phyloP scores from a whole-genome alignment of 2,888 invertebrate species.

The Marasmarcha lunaedactyla region DNA sequence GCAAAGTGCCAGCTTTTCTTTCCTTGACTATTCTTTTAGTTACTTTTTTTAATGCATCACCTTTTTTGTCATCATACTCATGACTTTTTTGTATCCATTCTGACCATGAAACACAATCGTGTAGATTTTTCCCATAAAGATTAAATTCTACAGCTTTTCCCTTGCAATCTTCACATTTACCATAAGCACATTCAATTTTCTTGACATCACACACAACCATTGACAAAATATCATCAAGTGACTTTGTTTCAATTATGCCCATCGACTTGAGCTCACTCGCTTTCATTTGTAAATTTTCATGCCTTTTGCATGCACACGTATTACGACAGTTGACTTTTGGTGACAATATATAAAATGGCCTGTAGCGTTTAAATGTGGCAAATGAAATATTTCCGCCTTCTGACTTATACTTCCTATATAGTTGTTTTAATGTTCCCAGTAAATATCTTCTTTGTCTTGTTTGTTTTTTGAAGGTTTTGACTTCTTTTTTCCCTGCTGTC shows the following conservation, averaged over 20 bases:
- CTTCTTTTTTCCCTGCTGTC: slow-evolving; percentile 12
- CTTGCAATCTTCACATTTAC: slow-evolving; percentile 5
- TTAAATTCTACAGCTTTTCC: slow-evolving; percentile 1
- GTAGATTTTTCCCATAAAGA: slow-evolving; percentile 2
- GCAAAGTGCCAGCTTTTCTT: slow-evolving; percentile 4
- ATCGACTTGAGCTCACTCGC: slow-evolving; percentile 5
- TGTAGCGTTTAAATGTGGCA: slow-evolving; percentile 12
- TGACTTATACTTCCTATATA: slow-evolving; percentile 13
- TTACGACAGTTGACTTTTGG: slow-evolving; percentile 9
- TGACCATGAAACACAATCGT: slow-evolving; percentile 4
- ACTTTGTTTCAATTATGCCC: slow-evolving; percentile 5
- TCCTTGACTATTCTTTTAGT: slow-evolving; percentile 5
- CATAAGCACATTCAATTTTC: slow-evolving; percentile 5
- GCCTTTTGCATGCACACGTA: slow-evolving; percentile 10
- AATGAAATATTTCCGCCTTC: slow-evolving; percentile 12
- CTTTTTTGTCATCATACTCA: slow-evolving; percentile 6
- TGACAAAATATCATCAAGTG: slow-evolving; percentile 5
- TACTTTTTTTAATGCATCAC: slow-evolving; percentile 1
- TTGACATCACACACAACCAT: slow-evolving; percentile 5
- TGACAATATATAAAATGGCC: slow-evolving; percentile 10
- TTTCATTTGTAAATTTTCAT: slow-evolving; percentile 8
- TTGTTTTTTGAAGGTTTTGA: slow-evolving; percentile 10
- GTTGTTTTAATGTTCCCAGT: slow-evolving; percentile 8
- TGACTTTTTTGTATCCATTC: slow-evolving; percentile 5
- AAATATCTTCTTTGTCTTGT: slow-evolving; percentile 13